Conservation (phyloP, 2,888 invertebrate species). For the Hipparchia semele region DNA sequence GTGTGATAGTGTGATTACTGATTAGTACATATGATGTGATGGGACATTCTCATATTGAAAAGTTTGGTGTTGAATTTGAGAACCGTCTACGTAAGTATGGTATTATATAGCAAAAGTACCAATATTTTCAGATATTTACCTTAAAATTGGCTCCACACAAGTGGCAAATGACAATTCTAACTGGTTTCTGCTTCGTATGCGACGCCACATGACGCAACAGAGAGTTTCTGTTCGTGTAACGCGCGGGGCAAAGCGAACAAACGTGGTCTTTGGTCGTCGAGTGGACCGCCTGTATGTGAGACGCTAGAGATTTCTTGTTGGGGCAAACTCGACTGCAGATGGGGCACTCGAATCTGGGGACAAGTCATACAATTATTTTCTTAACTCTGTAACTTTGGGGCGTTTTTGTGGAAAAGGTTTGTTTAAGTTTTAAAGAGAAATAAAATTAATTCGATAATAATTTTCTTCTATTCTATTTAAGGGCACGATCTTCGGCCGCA, state of each 20-base stretch:
- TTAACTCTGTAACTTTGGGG: no score
- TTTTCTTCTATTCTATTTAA: no score
- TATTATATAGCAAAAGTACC: no score
- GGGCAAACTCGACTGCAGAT: constrained; percentile 56
- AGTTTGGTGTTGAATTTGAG: no score
- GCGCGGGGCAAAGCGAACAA: constrained; percentile 51
- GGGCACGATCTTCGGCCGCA: no score
- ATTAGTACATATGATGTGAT: no score
- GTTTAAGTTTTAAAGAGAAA: no score
- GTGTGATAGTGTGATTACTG: no score
- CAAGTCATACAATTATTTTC: not conserved
- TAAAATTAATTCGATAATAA: no score
- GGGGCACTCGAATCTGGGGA: constrained; percentile 59
- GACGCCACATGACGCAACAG: constrained; percentile 50
- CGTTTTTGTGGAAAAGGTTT: no score
- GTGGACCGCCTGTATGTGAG: constrained; percentile 55
- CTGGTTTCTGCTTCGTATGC: constrained; percentile 40
- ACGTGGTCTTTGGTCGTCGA: constrained; percentile 45
- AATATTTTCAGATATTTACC: constrained; percentile 45
- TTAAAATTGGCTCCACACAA: constrained; percentile 65
- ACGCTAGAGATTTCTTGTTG: constrained; percentile 48
- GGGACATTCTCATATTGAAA: no score
- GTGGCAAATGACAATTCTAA: constrained; percentile 56
- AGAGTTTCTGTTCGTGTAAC: constrained; percentile 52
- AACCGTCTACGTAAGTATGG: no score